Evolutionary conservation across 2,888 invertebrate species (phyloP).

Genomic region (Drosophila phalerata): DNA sequence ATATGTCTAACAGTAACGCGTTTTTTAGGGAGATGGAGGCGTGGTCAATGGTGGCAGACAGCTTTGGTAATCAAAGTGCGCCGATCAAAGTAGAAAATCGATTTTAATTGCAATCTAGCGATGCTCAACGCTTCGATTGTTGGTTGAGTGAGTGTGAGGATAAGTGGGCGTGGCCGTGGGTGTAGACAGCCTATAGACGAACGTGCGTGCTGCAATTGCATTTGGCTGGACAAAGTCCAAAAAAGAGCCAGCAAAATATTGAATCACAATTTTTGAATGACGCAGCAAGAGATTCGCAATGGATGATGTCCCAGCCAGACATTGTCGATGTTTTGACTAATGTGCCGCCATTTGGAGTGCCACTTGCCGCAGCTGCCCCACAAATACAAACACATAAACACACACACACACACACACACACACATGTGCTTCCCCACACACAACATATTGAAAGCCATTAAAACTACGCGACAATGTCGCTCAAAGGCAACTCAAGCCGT

Average conservation of each 20-base stretch:
- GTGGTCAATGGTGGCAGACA: slow-evolving; percentile 44
- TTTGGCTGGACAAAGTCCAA: slow-evolving; percentile 31
- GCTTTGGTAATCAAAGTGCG: slow-evolving; percentile 75
- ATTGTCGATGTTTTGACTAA: slow-evolving; percentile 59
- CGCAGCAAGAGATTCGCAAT: slow-evolving; percentile 22
- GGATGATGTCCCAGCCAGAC: slow-evolving; percentile 44
- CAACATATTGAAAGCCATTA: slow-evolving; percentile 46
- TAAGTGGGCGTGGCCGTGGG: slow-evolving; percentile 16
- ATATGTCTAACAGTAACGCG: not conserved
- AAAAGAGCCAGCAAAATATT: slow-evolving; percentile 45
- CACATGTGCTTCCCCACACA: not conserved
- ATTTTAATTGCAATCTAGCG: slow-evolving; percentile 78
- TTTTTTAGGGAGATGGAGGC: slow-evolving; percentile 12
- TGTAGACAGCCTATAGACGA: not conserved
- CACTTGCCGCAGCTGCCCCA: slow-evolving; percentile 30
- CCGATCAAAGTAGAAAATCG: slow-evolving; percentile 79
- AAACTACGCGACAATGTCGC: slow-evolving; percentile 53
- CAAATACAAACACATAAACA: slow-evolving; percentile 9
- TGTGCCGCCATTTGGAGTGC: slow-evolving; percentile 51
- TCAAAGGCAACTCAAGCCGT: slow-evolving; percentile 51
- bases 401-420: slow-evolving; percentile 8
- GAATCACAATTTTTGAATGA: slow-evolving; percentile 54
- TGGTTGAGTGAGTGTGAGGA: slow-evolving; percentile 27
- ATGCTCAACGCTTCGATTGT: slow-evolving; percentile 55
- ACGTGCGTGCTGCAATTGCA: slow-evolving; percentile 46